A percentile compares a stretch with the other conserved stretches of the same genome.
phyloP scores from a whole-genome alignment of 2,113 vertebrate species.

The Petromus typicus region DNA sequence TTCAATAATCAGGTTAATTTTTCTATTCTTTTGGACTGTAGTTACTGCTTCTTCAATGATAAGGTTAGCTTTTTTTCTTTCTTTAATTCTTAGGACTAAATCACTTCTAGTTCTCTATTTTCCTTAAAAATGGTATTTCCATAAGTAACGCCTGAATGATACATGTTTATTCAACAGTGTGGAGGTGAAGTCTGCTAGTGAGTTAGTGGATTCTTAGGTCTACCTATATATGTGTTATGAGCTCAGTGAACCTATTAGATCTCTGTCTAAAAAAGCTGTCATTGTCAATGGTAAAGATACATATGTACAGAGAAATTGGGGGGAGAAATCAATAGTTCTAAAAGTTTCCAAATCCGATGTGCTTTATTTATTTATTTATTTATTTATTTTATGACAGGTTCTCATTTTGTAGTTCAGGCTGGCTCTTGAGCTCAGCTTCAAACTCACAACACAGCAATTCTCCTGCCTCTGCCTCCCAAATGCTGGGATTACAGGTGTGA shows the following conservation, averaged over 20 bases:
- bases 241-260: neutral
- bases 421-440: too few species aligned
- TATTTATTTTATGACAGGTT: too few species aligned
- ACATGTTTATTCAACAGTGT: neutral
- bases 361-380: too few species aligned
- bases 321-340: neutral
- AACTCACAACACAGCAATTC: too few species aligned
- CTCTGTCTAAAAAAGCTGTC: neutral
- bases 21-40: too few species aligned
- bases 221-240: neutral
- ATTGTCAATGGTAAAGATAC: neutral
- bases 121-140: neutral
- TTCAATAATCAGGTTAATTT: too few species aligned
- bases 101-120: neutral
- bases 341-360: constrained; percentile 14
- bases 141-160: neutral
- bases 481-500: too few species aligned
- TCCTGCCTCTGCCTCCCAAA: too few species aligned
- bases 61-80: neutral
- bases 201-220: neutral
- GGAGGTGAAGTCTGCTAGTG: neutral
- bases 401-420: too few species aligned
- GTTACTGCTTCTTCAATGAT: constrained; percentile 27
- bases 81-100: neutral
- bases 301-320: neutral